Evolutionary conservation across 64 coral and sea anemone genomes (phyloP), one percentile per base, ranked within the genome.

Genomic region (Montipora efflorescens): DNA sequence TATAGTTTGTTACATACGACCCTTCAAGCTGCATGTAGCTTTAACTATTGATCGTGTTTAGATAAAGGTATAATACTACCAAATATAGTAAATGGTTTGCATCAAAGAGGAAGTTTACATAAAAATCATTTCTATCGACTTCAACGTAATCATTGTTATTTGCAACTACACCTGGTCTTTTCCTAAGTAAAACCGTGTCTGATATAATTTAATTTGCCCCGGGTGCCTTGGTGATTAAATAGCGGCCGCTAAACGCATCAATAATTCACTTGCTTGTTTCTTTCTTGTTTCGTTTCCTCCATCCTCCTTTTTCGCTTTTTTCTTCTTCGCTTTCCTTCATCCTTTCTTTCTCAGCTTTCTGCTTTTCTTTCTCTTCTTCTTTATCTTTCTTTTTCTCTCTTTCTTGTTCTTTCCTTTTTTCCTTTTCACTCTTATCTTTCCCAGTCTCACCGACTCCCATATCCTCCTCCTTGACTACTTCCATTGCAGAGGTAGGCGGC

Each of bases 301-400:
- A 84, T 4, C 25, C 5, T 14, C 81, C 45, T 84, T 67, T 82
- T 12, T 62, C 58, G 28, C 82, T 21, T 72, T 72, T 86, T 8
- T 86, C 82, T 21, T 67, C 82, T 50, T 86, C 82, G 2, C 59
- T 64, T 71, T 86, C 82, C 9, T 50, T 71, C 18, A 8, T 45
- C 11, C 68, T 86, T 49, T 86, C 82, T 71, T 86, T 86, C 46
- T 86, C 82, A 20, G 82, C 82, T 86, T 86, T 86, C 62, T 71
- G 62, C 19, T 64, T 70, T 45, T 86, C 82, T 7, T 86, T 86
- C 62, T 86, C 82, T 12, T 86, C 82, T 50, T 72, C 82, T 50
- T 72, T 86, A 16, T 86, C 82, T 50, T 71, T 86, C 82, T 86
- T 86, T 16, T 86, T 86, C 45, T 46, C 82, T 86, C 71, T 86